phyloP scores from a whole-genome alignment of 2,888 invertebrate genomes.

The Ennomos quercinarius region DNA sequence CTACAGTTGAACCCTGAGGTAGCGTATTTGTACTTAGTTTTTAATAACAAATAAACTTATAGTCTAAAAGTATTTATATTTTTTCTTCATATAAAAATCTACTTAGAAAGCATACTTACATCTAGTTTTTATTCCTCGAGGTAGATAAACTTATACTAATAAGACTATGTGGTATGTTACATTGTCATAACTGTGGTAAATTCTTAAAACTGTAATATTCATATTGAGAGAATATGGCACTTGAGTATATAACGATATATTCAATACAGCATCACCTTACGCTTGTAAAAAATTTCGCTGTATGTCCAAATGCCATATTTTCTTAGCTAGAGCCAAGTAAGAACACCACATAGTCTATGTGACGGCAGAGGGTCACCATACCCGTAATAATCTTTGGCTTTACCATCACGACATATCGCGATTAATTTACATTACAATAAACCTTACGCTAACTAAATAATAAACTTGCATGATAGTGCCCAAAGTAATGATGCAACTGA shows the following conservation, averaged over 20 bases:
- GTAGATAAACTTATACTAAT: conserved; percentile 80
- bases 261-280: conserved; percentile 18
- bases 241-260: background rate
- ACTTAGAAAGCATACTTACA: conserved; percentile 78
- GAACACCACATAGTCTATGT: conserved; percentile 67
- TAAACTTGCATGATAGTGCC: conserved; percentile 60
- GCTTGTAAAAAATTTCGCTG: background rate
- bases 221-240: background rate
- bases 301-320: conserved; percentile 5
- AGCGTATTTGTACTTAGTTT: conserved; percentile 82
- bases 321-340: conserved; percentile 47
- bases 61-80: conserved; percentile 66
- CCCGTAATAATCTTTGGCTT: conserved; percentile 86
- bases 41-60: conserved; percentile 70
- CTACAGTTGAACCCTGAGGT: conserved; percentile 84
- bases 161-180: conserved; percentile 62
- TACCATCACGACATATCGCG: conserved; percentile 85
- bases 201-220: conserved; percentile 6
- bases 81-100: conserved; percentile 82
- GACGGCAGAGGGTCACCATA: conserved; percentile 86
- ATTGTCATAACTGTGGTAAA: conserved; percentile 48
- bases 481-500: conserved; percentile 52
- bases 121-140: conserved; percentile 81
- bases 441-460: conserved; percentile 58
- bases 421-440: conserved; percentile 71